These are phyloP conservation scores for Ernsta delagoae DNA, from an alignment of 2,888 invertebrate genomes.

Conservation along the genomic window DNA sequence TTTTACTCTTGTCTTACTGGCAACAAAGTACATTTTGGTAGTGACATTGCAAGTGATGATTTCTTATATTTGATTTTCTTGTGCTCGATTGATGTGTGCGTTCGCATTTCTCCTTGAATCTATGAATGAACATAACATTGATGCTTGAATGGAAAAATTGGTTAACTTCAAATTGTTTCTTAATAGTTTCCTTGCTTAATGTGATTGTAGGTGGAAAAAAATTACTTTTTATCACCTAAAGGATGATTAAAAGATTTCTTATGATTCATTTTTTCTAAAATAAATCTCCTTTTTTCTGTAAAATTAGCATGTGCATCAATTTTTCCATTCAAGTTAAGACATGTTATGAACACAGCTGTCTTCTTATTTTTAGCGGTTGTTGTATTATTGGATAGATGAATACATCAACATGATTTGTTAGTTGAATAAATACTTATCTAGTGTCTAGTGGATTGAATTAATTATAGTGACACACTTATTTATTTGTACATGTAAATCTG, in stretches of 20 bases:
- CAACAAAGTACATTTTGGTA: slow-evolving; percentile 55
- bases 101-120: slow-evolving; percentile 5
- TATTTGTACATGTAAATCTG: slow-evolving; percentile 68
- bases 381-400: slow-evolving; percentile 42
- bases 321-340: background rate
- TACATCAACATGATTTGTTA: slow-evolving; percentile 50
- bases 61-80: no score
- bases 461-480: slow-evolving; percentile 68
- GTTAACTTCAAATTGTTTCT: no score
- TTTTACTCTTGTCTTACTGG: slow-evolving; percentile 65
- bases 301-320: no score
- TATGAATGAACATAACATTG: background rate
- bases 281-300: no score
- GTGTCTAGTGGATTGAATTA: slow-evolving; percentile 46
- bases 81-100: slow-evolving; percentile 20
- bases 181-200: no score
- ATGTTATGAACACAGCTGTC: slow-evolving; percentile 13
- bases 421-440: slow-evolving; percentile 50
- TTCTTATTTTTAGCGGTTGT: slow-evolving; percentile 39
- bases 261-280: no score
- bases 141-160: no score
- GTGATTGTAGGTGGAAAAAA: no score
- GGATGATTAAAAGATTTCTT: no score
- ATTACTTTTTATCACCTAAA: no score
- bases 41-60: slow-evolving; percentile 33